phyloP scores from a whole-genome alignment of 2,113 vertebrate species.

The Heterochromis multidens region DNA sequence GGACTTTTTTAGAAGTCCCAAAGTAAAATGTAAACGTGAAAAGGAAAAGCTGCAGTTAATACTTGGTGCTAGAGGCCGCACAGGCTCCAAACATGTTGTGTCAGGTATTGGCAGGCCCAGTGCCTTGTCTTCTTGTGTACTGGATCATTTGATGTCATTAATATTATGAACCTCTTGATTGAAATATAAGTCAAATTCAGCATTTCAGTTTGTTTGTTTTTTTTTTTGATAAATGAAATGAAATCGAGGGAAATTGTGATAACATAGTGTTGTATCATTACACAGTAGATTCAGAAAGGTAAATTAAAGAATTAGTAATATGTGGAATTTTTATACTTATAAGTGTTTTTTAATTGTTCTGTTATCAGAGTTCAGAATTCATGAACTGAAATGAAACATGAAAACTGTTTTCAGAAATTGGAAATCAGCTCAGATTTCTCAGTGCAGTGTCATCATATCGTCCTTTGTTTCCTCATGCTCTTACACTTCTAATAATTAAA shows the following conservation, averaged over 20 bases:
- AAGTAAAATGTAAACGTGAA: conserved; percentile 9
- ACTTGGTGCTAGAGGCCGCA: conserved; percentile 56
- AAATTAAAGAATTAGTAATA: background rate
- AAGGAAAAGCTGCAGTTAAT: conserved; percentile 34
- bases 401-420: background rate
- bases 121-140: conserved; percentile 64
- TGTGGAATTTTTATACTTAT: background rate
- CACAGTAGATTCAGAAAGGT: background rate
- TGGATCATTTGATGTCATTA: conserved; percentile 9
- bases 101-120: conserved; percentile 59
- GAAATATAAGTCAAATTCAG: background rate
- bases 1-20: background rate
- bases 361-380: background rate
- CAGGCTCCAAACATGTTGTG: conserved; percentile 15
- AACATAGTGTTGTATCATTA: background rate
- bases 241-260: background rate
- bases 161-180: background rate
- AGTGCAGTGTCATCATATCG: background rate
- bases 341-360: background rate
- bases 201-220: background rate
- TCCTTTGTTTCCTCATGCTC: background rate
- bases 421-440: background rate
- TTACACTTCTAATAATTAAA: background rate
- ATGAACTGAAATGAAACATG: too few relatives aligned
- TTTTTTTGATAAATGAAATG: background rate